Base-by-base conservation (phyloP, 1,140 invertebrate species). In the Apis cerana region DNA sequence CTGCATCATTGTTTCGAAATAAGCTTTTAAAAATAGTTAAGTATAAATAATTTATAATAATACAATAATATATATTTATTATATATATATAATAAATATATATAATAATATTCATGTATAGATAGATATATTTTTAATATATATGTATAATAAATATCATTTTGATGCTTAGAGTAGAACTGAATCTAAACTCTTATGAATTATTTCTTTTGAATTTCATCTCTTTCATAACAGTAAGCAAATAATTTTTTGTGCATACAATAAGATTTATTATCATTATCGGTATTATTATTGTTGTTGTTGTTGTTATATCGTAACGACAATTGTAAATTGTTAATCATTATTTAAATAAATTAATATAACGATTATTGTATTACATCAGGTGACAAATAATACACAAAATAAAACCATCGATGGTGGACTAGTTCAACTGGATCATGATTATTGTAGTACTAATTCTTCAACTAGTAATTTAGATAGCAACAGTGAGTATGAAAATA, bases 361-460 rank as follows among this genome's bases (percentile, higher is more conserved):
- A 62, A 82, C 48, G 17, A 23, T 48, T 75, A 13, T 64, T 52
- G 0, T n/a, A 64, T 58, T 80, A 48, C 62, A 56, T 61, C 79
- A 91, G 89, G 76, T 86, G n/a, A 67, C 79, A 58, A 88, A 82
- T 27, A 78, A 83, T 80, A 48, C 59, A 56, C 82, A 85, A 43
- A 78, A 11, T 65, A 88, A 61, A 62, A 62, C 43, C 48, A 62
- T 76, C 17, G 50, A 85, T n/a, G 84, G 89, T 54, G 92, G 90
- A 76, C 92, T 86, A 19, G 90, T 95, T 15, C 93, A 94, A 69
- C 78, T 94, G 74, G 95, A 95, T 86, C 95, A 95, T 85, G 95
- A 95, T 90, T 95, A 95, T 83, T 95, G 94, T 75, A 93, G 86
- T 77, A 83, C 86, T 19, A 90, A 68, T 33, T 89, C 82, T 7